phyloP scores from a whole-genome alignment of 2,797 vertebrate species.

The Lacerta agilis region DNA sequence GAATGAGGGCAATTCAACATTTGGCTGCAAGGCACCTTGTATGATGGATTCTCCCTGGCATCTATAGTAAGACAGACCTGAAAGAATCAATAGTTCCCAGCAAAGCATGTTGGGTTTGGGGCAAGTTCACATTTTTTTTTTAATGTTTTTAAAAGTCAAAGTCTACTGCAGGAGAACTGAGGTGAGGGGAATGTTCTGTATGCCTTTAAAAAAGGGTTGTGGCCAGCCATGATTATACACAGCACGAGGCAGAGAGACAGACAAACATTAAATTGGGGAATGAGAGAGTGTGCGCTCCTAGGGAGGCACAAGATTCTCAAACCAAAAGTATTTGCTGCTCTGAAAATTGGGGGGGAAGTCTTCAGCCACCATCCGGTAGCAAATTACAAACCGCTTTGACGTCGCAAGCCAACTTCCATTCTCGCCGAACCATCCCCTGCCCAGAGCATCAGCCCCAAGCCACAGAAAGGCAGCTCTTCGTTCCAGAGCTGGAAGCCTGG shows the following conservation, averaged over 20 bases:
- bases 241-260: accelerated
- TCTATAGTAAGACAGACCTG: neutral
- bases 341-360: neutral
- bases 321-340: neutral
- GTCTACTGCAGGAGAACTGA: neutral
- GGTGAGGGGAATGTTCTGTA: neutral
- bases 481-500: neutral
- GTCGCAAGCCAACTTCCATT: slow-evolving; percentile 33
- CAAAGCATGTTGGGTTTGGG: neutral
- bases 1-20: neutral
- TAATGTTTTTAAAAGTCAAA: neutral
- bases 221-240: neutral
- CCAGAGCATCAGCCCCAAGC: slow-evolving; percentile 5
- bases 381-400: slow-evolving; percentile 41
- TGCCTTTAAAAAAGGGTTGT: slow-evolving; percentile 2
- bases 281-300: neutral
- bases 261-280: slow-evolving; percentile 3
- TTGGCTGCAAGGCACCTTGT: neutral
- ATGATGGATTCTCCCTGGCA: too few species aligned
- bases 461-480: neutral
- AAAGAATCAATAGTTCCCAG: neutral
- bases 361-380: slow-evolving; percentile 15
- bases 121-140: neutral
- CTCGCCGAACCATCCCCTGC: slow-evolving; percentile 1
- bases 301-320: neutral